Conservation (phyloP, 2,113 vertebrate genomes). For the Diphyllodes magnificus region DNA sequence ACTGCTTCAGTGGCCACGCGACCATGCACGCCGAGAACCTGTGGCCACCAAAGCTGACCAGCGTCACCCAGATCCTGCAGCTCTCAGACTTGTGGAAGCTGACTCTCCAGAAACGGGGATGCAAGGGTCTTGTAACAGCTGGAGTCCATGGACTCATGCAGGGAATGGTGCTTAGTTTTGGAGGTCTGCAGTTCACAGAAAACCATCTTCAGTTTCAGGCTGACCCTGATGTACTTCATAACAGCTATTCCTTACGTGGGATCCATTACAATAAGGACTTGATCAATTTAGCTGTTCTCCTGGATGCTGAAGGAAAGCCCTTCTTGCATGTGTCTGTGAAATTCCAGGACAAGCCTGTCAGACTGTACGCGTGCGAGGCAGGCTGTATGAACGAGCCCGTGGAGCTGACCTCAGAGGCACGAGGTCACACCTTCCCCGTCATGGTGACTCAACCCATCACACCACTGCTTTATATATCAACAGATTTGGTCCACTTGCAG, state of each 20-base stretch:
- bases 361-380: constrained; percentile 91
- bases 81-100: constrained; percentile 91
- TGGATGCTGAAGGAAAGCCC: constrained; percentile 85
- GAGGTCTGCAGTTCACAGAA: constrained; percentile 96
- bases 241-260: constrained; percentile 91
- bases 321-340: constrained; percentile 91
- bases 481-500: constrained; percentile 90
- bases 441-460: constrained; percentile 98
- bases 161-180: constrained; percentile 94
- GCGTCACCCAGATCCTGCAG: constrained; percentile 83
- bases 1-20: constrained; percentile 96
- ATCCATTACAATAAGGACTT: constrained; percentile 93
- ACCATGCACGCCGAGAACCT: constrained; percentile 97
- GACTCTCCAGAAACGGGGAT: constrained; percentile 91
- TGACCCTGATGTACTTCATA: constrained; percentile 91
- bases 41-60: constrained; percentile 83
- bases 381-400: constrained; percentile 93
- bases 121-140: constrained; percentile 85
- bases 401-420: constrained; percentile 86
- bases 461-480: constrained; percentile 91
- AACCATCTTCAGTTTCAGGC: constrained; percentile 98
- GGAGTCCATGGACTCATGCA: constrained; percentile 92
- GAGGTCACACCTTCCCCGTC: constrained; percentile 87
- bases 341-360: constrained; percentile 82
- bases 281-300: constrained; percentile 86